Evolutionary conservation across 2,797 vertebrate genomes (phyloP), one percentile per base, ranked within the genome.

Genomic region (Acanthurus leucopareius): DNA sequence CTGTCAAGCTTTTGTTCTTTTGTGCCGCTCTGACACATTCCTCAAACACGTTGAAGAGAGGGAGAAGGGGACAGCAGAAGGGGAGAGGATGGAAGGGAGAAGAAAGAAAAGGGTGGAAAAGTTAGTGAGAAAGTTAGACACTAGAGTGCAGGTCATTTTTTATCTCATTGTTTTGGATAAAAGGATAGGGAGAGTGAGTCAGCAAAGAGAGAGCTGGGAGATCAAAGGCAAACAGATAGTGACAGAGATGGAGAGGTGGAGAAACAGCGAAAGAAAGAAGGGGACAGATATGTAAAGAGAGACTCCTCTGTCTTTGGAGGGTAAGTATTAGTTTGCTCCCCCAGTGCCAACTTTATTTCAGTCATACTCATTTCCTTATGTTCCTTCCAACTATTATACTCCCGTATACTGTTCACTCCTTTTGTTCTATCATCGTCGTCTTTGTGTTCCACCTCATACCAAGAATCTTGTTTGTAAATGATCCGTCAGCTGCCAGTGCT

Each of bases 11-110:
- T 93, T 94, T 94, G 91, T 94, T 93, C 92, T 84, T 93, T 94
- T 94, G 92, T 95, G 89, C 89, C 52, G 76, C 88, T 85, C 85
- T 83, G 90, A 94, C 92, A 93, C 92, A 95, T 94, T 94, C 92
- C 92, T 93, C 88, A 73, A 84, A 76, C 82, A 89, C 60, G 80
- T 71, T 86, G 79, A 60, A 84, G 83, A 86, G 79, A 80, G 66
- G 82, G 68, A 92, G 70, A 82, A 75, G 86, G 82, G 62, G 51
- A 61, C 82, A 80, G 79, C 53, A 76, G 75, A 73, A 77, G 59
- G 75, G 77, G 76, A 83, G 63, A 87, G 82, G 82, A 89, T 79
- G 65, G 73, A 85, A 38, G 73, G 79, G 59, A 71, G 53, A 82
- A 78, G 68, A 80, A 69, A 84, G 58, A 75, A 75, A 68, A 75